A percentile compares a stretch with the other conserved stretches of the same genome.
These are phyloP conservation scores for Whitmania pigra DNA, from an alignment of 1,140 invertebrate species.

Conservation along the genomic window DNA sequence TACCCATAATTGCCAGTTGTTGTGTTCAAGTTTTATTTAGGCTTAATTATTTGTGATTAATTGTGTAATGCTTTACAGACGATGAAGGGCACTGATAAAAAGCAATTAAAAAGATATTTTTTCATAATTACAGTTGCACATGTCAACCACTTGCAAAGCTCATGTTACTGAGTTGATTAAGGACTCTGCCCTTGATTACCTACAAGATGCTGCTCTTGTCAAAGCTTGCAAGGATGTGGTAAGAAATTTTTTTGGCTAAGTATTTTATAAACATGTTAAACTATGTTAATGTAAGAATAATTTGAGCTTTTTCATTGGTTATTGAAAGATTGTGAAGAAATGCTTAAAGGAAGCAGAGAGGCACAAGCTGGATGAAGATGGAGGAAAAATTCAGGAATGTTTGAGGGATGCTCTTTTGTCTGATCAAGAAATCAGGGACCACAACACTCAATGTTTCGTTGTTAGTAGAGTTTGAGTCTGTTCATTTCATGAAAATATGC, in stretches of 20 bases:
- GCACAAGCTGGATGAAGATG: constrained; percentile 46
- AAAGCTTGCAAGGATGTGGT: constrained; percentile 56
- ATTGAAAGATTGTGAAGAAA: too few relatives aligned
- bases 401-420: constrained; percentile 63
- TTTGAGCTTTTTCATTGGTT: too few relatives aligned
- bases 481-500: background rate
- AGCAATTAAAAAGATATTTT: too few relatives aligned
- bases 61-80: too few relatives aligned
- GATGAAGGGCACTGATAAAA: too few relatives aligned
- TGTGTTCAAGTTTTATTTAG: too few relatives aligned
- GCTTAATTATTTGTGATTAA: too few relatives aligned
- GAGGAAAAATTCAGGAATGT: constrained; percentile 62
- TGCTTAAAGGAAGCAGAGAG: too few relatives aligned
- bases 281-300: background rate
- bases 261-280: background rate
- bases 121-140: background rate
- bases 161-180: constrained; percentile 67
- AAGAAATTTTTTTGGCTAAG: background rate
- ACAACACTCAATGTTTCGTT: background rate
- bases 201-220: constrained; percentile 60
- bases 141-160: constrained; percentile 60
- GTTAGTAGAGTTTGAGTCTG: background rate
- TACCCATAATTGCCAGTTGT: too few relatives aligned
- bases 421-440: constrained; percentile 49
- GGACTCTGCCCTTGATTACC: constrained; percentile 73